phyloP scores from a whole-genome alignment of 1,140 invertebrate species.

The Lepidostoma basale region DNA sequence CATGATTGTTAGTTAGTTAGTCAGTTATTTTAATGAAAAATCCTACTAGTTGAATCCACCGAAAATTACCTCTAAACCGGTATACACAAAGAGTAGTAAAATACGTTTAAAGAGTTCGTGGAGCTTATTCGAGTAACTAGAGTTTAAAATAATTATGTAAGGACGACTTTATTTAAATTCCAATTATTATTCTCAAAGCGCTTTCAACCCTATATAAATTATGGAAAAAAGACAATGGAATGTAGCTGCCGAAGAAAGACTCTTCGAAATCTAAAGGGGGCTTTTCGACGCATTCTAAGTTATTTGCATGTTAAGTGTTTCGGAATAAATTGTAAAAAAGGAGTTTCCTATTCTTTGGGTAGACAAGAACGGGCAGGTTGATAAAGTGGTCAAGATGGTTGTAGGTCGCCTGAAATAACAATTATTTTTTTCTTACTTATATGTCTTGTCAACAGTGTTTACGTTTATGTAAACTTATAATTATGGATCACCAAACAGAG shows the following conservation, averaged over 20 bases:
- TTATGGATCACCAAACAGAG: no score
- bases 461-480: no score
- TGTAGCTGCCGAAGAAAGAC: not conserved
- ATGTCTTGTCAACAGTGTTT: no score
- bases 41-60: no score
- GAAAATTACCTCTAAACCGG: no score
- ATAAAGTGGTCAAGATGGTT: not conserved
- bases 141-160: constrained; percentile 1
- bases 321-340: constrained; percentile 3
- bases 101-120: not conserved
- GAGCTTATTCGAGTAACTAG: not conserved
- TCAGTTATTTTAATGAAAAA: no score
- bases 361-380: constrained; percentile 1
- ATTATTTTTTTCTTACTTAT: no score
- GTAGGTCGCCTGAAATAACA: no score
- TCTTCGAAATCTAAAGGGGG: not conserved
- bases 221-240: not conserved
- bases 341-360: not conserved
- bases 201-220: constrained; percentile 3
- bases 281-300: not conserved
- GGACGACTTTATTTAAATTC: constrained; percentile 11
- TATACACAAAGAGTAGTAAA: no score
- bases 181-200: constrained; percentile 15
- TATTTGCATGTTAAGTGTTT: constrained; percentile 3
- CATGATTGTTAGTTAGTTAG: no score